These are phyloP conservation scores for Graptemys geographica DNA, from an alignment of 2,797 vertebrate genomes.

Conservation along the genomic window DNA sequence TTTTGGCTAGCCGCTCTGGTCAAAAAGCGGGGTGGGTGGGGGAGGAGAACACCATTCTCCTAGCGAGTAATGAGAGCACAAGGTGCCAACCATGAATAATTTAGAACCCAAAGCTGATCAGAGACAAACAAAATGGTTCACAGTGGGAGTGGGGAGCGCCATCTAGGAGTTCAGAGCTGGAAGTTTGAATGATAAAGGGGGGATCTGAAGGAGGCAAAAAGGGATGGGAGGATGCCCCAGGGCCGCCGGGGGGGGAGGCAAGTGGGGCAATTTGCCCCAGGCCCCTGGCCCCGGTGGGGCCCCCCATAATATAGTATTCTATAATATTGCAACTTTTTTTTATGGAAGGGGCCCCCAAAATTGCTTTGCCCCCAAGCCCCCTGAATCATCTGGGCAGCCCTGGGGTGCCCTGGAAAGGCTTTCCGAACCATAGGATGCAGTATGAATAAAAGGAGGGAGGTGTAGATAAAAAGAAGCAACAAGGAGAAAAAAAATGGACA, in stretches of 20 bases:
- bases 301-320: too few relatives aligned
- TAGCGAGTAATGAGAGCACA: not conserved
- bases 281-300: too few relatives aligned
- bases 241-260: too few relatives aligned
- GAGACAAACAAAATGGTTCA: not conserved
- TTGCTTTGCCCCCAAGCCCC: too few relatives aligned
- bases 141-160: not conserved
- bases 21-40: not conserved
- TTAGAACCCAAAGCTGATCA: not conserved
- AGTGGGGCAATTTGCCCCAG: too few relatives aligned
- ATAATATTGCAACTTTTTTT: too few relatives aligned
- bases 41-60: not conserved
- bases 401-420: not conserved
- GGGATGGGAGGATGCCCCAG: too few relatives aligned
- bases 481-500: not conserved
- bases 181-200: not conserved
- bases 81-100: not conserved
- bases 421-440: fast-evolving
- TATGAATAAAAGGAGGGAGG: not conserved
- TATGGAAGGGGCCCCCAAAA: too few relatives aligned
- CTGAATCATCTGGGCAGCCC: too few relatives aligned
- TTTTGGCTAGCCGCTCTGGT: not conserved
- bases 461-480: not conserved
- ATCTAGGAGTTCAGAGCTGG: not conserved
- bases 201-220: not conserved